phyloP scores from a whole-genome alignment of 2,113 vertebrate genomes.

The Zosterops borbonicus region DNA sequence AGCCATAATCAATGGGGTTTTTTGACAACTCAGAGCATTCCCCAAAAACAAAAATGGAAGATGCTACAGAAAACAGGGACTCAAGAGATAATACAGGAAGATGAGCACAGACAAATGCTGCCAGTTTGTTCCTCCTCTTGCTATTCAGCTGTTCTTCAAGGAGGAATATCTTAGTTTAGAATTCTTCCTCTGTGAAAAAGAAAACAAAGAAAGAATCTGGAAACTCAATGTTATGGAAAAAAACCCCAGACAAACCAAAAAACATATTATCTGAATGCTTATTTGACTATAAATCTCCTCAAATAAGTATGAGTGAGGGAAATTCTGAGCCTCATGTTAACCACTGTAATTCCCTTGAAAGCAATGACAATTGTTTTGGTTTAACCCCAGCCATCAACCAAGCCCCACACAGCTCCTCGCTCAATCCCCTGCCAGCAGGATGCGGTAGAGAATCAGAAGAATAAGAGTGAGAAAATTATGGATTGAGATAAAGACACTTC shows the following conservation, averaged over 20 bases:
- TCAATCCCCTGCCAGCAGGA: background rate
- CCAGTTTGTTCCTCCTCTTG: conserved; percentile 1
- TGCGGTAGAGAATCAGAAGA: too few relatives aligned
- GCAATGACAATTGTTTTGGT: background rate
- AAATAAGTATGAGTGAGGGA: background rate
- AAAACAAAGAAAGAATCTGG: background rate
- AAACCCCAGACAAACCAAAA: background rate
- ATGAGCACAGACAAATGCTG: conserved; percentile 10
- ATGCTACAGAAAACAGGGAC: background rate
- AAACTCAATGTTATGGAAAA: background rate
- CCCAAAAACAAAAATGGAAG: background rate
- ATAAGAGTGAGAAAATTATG: background rate
- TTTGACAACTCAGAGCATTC: background rate
- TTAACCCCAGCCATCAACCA: background rate
- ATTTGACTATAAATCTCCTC: background rate
- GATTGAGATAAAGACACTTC: background rate
- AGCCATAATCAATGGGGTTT: conserved; percentile 12
- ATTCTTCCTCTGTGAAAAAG: background rate
- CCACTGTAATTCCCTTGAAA: background rate
- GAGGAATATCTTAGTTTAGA: background rate
- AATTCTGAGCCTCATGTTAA: background rate
- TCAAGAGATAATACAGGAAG: conserved; percentile 33
- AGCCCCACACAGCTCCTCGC: accelerated
- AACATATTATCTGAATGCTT: background rate
- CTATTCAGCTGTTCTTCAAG: conserved; percentile 21